These are phyloP conservation scores for Lacerta agilis DNA, from an alignment of 2,797 vertebrate species.

Conservation along the genomic window DNA sequence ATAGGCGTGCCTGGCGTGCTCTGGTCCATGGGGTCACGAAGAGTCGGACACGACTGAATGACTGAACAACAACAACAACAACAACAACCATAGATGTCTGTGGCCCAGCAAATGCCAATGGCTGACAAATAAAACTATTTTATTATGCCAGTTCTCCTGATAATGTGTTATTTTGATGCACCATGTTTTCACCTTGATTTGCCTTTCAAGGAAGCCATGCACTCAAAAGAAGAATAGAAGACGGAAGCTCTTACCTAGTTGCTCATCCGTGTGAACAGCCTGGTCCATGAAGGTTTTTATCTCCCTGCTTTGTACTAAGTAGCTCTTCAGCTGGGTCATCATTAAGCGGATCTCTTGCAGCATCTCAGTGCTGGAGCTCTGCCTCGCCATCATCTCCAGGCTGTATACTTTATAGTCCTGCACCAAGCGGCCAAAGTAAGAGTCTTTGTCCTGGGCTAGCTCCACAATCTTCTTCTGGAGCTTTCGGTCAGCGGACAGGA, in stretches of 20 bases:
- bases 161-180: slow-evolving; percentile 23
- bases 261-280: slow-evolving; percentile 83
- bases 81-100: background rate
- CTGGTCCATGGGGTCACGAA: too few species aligned
- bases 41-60: too few species aligned
- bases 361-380: slow-evolving; percentile 92
- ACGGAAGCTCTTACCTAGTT: slow-evolving; percentile 83
- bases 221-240: slow-evolving; percentile 21
- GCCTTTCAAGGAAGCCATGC: background rate
- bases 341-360: slow-evolving; percentile 97
- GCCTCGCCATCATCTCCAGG: slow-evolving; percentile 91
- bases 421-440: slow-evolving; percentile 94
- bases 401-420: slow-evolving; percentile 92
- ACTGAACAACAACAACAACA: too few species aligned
- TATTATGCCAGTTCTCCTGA: background rate
- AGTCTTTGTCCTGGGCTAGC: slow-evolving; percentile 88
- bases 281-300: slow-evolving; percentile 87
- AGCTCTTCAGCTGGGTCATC: slow-evolving; percentile 98
- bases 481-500: slow-evolving; percentile 90
- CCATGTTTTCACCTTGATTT: background rate
- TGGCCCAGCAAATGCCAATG: background rate
- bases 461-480: slow-evolving; percentile 92
- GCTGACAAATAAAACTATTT: background rate
- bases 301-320: slow-evolving; percentile 94
- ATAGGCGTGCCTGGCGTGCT: too few species aligned